These are phyloP conservation scores for Rissa tridactyla DNA, from an alignment of 2,113 vertebrate species.

Conservation along the genomic window DNA sequence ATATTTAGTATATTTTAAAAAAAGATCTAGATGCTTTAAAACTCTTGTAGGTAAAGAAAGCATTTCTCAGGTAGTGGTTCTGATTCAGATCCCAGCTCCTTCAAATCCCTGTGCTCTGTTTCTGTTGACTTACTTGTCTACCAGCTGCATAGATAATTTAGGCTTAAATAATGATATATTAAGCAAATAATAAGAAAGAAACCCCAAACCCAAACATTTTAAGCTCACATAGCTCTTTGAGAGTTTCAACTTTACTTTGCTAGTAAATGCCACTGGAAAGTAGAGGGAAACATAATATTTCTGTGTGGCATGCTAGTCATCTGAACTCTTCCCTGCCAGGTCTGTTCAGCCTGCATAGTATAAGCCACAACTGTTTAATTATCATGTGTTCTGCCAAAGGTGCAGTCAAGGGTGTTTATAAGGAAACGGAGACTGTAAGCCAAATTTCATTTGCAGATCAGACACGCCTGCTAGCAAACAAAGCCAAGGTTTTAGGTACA, in stretches of 20 bases:
- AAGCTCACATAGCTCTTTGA: background rate
- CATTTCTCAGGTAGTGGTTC: background rate
- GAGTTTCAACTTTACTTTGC: background rate
- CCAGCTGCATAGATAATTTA: background rate
- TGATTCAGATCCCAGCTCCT: background rate
- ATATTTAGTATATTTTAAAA: background rate
- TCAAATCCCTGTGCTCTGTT: background rate
- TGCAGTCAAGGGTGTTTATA: conserved; percentile 56
- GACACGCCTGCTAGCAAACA: conserved; percentile 50
- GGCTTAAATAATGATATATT: background rate
- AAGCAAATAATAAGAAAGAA: background rate
- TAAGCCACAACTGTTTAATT: conserved; percentile 43
- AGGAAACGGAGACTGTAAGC: conserved; percentile 3
- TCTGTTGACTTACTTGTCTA: background rate
- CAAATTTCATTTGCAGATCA: conserved; percentile 59
- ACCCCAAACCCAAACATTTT: background rate
- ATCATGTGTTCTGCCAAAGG: conserved; percentile 46
- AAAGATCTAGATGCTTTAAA: background rate
- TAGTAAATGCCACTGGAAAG: background rate
- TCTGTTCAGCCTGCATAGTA: background rate
- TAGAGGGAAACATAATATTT: background rate
- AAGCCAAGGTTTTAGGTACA: conserved; percentile 47
- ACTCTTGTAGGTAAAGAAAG: background rate
- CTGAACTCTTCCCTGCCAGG: conserved; percentile 12
- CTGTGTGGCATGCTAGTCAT: background rate